Percentiles rank a stretch among this genome's conserved stretches.
Evolutionary conservation across 2,113 vertebrate genomes (phyloP).

Genomic region (Spea multiplicata): DNA sequence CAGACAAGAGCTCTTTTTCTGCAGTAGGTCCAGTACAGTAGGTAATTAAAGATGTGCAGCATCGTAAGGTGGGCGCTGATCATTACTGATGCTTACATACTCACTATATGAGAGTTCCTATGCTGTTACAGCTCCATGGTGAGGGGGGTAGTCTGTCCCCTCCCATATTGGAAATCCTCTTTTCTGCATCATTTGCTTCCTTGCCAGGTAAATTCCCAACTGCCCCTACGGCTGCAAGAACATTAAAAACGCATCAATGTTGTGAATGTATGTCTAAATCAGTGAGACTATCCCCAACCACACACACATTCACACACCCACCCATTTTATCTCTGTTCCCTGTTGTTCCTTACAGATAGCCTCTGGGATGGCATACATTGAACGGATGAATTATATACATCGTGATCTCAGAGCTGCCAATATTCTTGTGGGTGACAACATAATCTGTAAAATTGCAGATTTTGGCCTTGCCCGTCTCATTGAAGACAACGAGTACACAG

Average conservation of each 20-base stretch:
- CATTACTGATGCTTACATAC: no score
- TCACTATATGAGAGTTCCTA: no score
- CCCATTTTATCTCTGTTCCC: not conserved
- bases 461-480: slow-evolving; percentile 95
- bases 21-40: no score
- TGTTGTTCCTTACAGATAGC: slow-evolving; percentile 71
- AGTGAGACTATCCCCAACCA: not conserved
- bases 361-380: slow-evolving; percentile 94
- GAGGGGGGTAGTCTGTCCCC: no score
- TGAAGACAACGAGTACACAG: slow-evolving; percentile 93
- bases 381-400: slow-evolving; percentile 98
- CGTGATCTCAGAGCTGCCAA: slow-evolving; percentile 93
- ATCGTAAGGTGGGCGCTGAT: no score
- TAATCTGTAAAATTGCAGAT: slow-evolving; percentile 96
- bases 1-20: no score
- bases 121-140: no score
- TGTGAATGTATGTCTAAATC: not conserved
- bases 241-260: not conserved
- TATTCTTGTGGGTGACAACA: slow-evolving; percentile 90
- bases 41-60: no score
- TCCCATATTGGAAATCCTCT: no score
- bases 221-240: not conserved
- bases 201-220: not conserved
- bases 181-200: no score
- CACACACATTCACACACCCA: not conserved